phyloP scores from a whole-genome alignment of 2,888 invertebrate genomes.

The Listrodromus nycthemerus region DNA sequence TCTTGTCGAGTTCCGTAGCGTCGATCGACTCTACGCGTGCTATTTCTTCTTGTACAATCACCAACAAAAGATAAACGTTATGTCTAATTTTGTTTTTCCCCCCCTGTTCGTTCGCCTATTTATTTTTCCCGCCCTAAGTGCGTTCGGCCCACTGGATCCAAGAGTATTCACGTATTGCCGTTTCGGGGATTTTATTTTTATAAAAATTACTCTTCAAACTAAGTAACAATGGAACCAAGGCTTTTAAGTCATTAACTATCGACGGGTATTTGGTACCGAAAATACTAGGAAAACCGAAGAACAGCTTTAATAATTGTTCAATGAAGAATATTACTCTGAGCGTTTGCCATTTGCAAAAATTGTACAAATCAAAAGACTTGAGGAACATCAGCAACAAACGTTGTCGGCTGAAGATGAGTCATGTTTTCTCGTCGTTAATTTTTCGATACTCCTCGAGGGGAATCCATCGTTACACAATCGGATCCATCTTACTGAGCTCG shows the following conservation, averaged over 20 bases:
- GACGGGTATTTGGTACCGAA: too few relatives aligned
- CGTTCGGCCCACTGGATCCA: constrained; percentile 63
- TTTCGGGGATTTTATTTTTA: not conserved
- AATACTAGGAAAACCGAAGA: too few relatives aligned
- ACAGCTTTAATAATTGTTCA: not conserved
- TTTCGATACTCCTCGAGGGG: not conserved
- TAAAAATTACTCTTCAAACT: not conserved
- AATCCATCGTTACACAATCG: constrained; percentile 15
- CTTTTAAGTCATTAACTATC: too few relatives aligned
- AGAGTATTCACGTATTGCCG: constrained; percentile 53
- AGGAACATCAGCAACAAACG: constrained; percentile 1
- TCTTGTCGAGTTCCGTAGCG: constrained; percentile 79
- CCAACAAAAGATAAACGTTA: constrained; percentile 79
- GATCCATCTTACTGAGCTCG: not conserved
- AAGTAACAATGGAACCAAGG: too few relatives aligned
- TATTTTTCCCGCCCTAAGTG: constrained; percentile 20
- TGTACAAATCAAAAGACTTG: not conserved
- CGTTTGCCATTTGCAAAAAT: not conserved
- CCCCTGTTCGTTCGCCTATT: not conserved
- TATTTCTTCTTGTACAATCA: constrained; percentile 79
- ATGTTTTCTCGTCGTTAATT: constrained; percentile 5
- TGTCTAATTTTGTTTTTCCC: constrained; percentile 46
- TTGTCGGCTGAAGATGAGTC: not conserved
- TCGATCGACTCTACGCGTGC: constrained; percentile 81
- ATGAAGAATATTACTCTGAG: not conserved